Evolutionary conservation across 2,113 vertebrate genomes (phyloP).

Genomic region (Podiceps cristatus): DNA sequence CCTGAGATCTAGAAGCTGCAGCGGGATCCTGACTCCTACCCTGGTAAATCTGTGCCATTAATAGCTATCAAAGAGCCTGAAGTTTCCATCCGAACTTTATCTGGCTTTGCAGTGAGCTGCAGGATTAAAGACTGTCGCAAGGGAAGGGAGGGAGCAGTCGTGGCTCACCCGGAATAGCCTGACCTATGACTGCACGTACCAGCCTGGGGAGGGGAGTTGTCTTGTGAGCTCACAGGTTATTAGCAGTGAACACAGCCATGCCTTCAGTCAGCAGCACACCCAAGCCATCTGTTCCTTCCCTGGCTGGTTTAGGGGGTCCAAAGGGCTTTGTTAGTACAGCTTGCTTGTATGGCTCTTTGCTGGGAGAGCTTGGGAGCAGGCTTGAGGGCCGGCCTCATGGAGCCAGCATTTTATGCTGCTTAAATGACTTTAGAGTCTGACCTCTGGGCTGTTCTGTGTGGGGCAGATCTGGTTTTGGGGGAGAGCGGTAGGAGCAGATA

Average conservation of each 20-base stretch:
- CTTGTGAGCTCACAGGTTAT: constrained; percentile 26
- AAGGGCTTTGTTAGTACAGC: neutral
- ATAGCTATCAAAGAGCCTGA: constrained; percentile 66
- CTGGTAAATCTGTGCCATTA: constrained; percentile 64
- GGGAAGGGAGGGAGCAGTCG: neutral
- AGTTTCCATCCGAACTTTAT: constrained; percentile 61
- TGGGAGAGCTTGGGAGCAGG: neutral
- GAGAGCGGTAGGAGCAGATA: neutral
- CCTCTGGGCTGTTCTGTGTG: neutral
- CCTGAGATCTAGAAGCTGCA: neutral
- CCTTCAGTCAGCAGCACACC: neutral
- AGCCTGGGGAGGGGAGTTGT: constrained; percentile 21
- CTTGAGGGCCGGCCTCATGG: neutral
- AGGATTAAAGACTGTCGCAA: constrained; percentile 14
- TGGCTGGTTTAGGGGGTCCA: neutral
- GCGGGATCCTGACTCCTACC: neutral
- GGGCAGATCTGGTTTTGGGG: neutral
- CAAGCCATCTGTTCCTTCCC: neutral
- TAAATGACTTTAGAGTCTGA: neutral
- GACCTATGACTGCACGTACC: constrained; percentile 35
- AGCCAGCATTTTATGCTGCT: neutral
- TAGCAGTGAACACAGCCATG: neutral
- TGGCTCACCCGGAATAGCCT: constrained; percentile 55
- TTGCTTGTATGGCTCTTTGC: neutral
- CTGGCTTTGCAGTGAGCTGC: constrained; percentile 62